phyloP scores from a whole-genome alignment of 2,888 invertebrate species.

The Scaptomyza polygonia region DNA sequence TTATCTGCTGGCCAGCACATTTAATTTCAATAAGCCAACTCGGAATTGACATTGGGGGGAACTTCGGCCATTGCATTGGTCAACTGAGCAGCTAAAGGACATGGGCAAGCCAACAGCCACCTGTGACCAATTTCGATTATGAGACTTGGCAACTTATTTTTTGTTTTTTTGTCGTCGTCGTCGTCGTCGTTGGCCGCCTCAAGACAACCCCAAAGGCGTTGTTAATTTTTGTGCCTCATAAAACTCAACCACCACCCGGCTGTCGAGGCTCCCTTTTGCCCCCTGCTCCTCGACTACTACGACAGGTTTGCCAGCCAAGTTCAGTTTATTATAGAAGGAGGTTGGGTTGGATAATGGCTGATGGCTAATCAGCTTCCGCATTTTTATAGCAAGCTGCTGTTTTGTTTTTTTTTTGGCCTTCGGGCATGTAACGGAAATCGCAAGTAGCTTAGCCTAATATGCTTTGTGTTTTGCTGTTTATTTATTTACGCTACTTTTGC shows the following conservation, averaged over 20 bases:
- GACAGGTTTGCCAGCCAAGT: slow-evolving; percentile 32
- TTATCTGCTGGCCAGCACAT: slow-evolving; percentile 73
- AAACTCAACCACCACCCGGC: slow-evolving; percentile 69
- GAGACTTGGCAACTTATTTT: slow-evolving; percentile 64
- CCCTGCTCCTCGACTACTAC: neutral
- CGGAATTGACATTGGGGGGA: neutral
- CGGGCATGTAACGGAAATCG: slow-evolving; percentile 75
- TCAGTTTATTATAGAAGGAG: slow-evolving; percentile 38
- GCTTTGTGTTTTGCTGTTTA: slow-evolving; percentile 76
- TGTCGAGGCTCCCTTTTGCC: neutral
- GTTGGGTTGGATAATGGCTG: slow-evolving; percentile 7
- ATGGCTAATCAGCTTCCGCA: slow-evolving; percentile 74
- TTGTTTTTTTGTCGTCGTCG: slow-evolving; percentile 9
- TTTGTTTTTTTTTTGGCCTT: slow-evolving; percentile 11
- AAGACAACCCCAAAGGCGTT: slow-evolving; percentile 72
- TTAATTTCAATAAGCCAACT: slow-evolving; percentile 73
- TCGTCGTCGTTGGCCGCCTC: slow-evolving; percentile 32
- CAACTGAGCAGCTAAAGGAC: slow-evolving; percentile 21
- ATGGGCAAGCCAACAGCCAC: slow-evolving; percentile 55
- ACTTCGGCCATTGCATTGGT: slow-evolving; percentile 44
- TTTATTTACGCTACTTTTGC: slow-evolving; percentile 72
- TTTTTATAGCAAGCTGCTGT: slow-evolving; percentile 63
- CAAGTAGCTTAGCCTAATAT: slow-evolving; percentile 79
- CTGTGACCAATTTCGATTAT: slow-evolving; percentile 82
- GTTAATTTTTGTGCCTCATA: slow-evolving; percentile 77